Base-by-base conservation (phyloP, 30 jellyfish, hydroid and myxozoan species). In the Turritopsis rubra region DNA sequence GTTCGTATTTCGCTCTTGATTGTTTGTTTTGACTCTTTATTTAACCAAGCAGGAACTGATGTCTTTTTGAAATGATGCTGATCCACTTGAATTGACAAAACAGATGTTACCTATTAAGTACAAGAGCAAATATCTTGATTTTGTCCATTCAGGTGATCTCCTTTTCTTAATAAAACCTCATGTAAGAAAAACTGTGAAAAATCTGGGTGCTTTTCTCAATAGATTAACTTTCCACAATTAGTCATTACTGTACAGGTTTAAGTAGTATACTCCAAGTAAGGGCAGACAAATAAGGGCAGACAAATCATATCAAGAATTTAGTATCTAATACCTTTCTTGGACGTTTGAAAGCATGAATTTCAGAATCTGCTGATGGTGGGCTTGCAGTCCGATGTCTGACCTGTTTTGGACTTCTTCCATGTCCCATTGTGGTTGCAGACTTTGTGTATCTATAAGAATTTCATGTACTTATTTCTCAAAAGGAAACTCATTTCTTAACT, bases 1-100 rank as follows among this genome's bases (percentile, higher is more conserved):
- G 28, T 77, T 77, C 25, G 66, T 3, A 77, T 17, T 24, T 77
- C 73, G n/a, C 27, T 77, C 7, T 18, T 77, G 13, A 77, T 24
- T n/a, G 75, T 24, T 77, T 77, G 0, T 77, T 77, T 77, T 7
- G 77, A 7, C 30, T 68, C 77, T 68, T 26, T 77, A 24, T 52
- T 60, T 19, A n/a, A 26, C 85, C 85, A 77, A 29, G 75, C 52
- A 22, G 85, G 72, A 18, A 52, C 52, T 1, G 85, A 24, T 28
- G 85, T 1, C 7, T 29, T 60, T 5, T 60, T 53, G 7, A 21
- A 77, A 30, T 24, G 72, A 17, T 77, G 66, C 75, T 77, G 85
- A 19, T 29, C 53, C 29, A 77, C 53, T 24, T 29, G 73, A 0
- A 77, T 77, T 0, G 73, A 60, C 52, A 77, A 66, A 26, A 77